Conservation (phyloP, 2,797 vertebrate genomes). For the Myripristis murdjan region DNA sequence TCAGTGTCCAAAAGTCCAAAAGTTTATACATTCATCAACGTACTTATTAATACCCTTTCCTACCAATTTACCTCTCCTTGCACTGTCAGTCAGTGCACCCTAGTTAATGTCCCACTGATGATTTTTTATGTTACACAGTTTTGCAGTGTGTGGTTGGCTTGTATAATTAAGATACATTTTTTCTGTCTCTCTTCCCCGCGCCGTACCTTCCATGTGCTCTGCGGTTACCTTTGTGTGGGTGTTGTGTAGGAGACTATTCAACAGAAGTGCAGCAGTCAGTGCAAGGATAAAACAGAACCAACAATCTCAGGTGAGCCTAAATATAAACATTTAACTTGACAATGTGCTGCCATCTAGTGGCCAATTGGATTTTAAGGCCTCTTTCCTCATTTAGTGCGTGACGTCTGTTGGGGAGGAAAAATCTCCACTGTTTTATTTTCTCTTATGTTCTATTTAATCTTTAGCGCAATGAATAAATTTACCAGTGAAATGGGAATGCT, state of each 20-base stretch:
- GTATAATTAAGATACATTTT: constrained; percentile 1
- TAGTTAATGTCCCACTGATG: constrained; percentile 2
- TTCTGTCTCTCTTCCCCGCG: neutral
- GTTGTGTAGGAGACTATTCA: constrained; percentile 77
- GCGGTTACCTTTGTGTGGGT: constrained; percentile 35
- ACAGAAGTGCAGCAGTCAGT: constrained; percentile 40
- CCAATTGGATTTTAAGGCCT: constrained; percentile 16
- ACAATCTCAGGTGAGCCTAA: constrained; percentile 79
- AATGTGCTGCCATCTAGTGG: constrained; percentile 83
- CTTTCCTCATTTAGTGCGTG: too few species aligned
- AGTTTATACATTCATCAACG: constrained; percentile 19
- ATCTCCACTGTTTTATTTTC: neutral
- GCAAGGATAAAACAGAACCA: constrained; percentile 66
- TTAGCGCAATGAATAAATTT: constrained; percentile 10
- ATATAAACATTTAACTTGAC: constrained; percentile 19
- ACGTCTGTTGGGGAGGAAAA: too few species aligned
- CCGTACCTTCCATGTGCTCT: constrained; percentile 3
- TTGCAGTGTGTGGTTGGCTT: neutral
- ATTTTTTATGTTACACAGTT: neutral
- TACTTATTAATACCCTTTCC: constrained; percentile 41
- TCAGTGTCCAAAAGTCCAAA: constrained; percentile 40
- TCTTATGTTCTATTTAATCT: constrained; percentile 7
- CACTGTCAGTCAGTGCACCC: neutral
- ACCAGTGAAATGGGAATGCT: constrained; percentile 13
- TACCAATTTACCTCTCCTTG: constrained; percentile 26